Conservation (phyloP, 2,113 vertebrate genomes). For the Todiramphus chloris region DNA sequence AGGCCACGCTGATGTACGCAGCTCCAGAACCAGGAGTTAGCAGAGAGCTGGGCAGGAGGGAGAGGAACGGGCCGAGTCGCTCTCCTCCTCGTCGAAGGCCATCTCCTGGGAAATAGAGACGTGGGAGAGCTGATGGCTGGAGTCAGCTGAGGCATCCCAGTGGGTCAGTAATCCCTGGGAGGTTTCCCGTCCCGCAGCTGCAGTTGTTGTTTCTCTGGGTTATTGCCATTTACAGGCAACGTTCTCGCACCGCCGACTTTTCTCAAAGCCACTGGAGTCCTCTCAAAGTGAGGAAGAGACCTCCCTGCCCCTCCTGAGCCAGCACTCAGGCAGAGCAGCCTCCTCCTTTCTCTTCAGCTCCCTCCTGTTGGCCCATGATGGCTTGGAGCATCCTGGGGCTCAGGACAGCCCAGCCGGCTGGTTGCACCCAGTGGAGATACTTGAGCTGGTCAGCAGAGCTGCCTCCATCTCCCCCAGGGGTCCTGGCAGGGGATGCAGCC, state of each 20-base stretch:
- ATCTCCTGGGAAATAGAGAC: neutral
- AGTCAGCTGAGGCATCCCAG: neutral
- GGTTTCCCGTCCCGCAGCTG: neutral
- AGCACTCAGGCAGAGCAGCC: neutral
- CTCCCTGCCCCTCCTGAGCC: neutral
- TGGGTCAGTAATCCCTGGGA: neutral
- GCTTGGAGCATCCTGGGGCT: neutral
- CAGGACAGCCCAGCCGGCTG: neutral
- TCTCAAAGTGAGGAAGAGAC: neutral
- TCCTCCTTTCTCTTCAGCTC: neutral
- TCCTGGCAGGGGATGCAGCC: neutral
- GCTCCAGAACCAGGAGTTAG: neutral
- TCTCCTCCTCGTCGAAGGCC: neutral
- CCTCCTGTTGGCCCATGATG: neutral
- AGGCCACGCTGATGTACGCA: fast-evolving
- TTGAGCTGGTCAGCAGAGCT: neutral
- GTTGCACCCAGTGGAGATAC: neutral
- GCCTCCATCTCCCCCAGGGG: neutral
- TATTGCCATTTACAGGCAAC: neutral
- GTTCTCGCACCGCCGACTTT: fast-evolving
- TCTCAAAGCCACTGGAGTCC: neutral
- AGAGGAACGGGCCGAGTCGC: neutral
- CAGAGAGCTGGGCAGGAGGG: fast-evolving
- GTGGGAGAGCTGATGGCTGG: neutral
- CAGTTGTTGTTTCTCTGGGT: neutral